phyloP scores from a whole-genome alignment of 1,140 invertebrate species.

The Pinna nobilis region DNA sequence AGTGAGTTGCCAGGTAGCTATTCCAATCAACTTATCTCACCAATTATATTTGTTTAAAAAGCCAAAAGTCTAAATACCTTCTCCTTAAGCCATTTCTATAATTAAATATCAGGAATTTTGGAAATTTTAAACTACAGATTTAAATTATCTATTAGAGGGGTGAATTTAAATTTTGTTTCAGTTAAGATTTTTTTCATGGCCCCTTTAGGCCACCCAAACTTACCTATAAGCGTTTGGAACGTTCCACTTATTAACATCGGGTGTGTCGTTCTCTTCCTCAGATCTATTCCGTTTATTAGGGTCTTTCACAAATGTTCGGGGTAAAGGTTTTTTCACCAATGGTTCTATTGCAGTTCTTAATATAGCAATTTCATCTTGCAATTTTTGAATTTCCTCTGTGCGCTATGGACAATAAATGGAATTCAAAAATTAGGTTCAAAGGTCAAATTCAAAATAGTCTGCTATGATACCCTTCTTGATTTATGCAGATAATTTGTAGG shows the following conservation, averaged over 20 bases:
- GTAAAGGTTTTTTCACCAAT: conserved; percentile 47
- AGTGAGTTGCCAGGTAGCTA: too few relatives aligned
- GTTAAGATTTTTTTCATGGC: too few relatives aligned
- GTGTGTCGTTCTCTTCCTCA: conserved; percentile 36
- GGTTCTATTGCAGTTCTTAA: conserved; percentile 60
- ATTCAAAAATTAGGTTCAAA: background rate
- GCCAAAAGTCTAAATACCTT: too few relatives aligned
- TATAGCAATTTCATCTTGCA: conserved; percentile 63
- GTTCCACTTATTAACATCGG: conserved; percentile 65
- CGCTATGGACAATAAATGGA: conserved; percentile 48
- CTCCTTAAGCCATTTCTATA: too few relatives aligned
- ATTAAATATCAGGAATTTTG: too few relatives aligned
- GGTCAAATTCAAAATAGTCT: background rate
- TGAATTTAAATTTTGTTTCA: too few relatives aligned
- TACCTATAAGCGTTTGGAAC: conserved; percentile 70
- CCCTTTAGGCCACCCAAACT: conserved; percentile 14
- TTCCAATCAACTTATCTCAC: too few relatives aligned
- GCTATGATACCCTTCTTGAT: background rate
- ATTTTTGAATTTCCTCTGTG: conserved; percentile 59
- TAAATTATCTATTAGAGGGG: too few relatives aligned
- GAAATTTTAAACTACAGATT: too few relatives aligned
- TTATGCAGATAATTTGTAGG: too few relatives aligned
- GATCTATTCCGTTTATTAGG: conserved; percentile 32
- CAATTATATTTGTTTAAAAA: too few relatives aligned
- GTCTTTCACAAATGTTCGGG: conserved; percentile 62